These are phyloP conservation scores for Charina bottae DNA, from an alignment of 2,113 vertebrate species.

Conservation along the genomic window DNA sequence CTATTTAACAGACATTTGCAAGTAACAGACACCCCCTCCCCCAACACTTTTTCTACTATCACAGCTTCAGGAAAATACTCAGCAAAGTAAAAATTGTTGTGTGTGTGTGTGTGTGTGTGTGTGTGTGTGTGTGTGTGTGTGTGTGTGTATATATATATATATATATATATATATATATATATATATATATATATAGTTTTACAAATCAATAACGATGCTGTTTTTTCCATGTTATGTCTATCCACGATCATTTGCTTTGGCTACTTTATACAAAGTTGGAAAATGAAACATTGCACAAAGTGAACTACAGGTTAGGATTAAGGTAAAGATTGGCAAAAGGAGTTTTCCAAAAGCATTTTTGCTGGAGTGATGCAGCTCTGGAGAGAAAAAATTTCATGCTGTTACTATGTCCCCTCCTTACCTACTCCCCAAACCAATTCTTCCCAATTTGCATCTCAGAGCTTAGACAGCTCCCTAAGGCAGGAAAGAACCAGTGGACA, in stretches of 20 bases:
- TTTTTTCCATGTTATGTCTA: no score
- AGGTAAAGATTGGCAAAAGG: not conserved
- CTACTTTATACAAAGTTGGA: no score
- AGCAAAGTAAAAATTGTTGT: no score
- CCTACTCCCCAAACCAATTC: not conserved
- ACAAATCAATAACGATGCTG: no score
- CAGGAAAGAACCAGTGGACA: not conserved
- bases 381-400: not conserved
- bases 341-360: not conserved
- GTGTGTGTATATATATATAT: no score
- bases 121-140: no score
- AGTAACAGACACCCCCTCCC: no score
- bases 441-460: not conserved
- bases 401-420: not conserved
- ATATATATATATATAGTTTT: no score
- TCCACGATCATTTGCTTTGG: no score
- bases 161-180: no score
- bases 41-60: not conserved
- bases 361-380: not conserved
- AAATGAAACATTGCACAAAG: not conserved
- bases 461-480: not conserved
- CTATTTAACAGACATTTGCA: no score
- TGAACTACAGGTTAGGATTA: not conserved
- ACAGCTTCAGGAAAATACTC: not conserved
- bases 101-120: no score